phyloP scores from a whole-genome alignment of 2,888 invertebrate genomes.

The Drosophila falleni region DNA sequence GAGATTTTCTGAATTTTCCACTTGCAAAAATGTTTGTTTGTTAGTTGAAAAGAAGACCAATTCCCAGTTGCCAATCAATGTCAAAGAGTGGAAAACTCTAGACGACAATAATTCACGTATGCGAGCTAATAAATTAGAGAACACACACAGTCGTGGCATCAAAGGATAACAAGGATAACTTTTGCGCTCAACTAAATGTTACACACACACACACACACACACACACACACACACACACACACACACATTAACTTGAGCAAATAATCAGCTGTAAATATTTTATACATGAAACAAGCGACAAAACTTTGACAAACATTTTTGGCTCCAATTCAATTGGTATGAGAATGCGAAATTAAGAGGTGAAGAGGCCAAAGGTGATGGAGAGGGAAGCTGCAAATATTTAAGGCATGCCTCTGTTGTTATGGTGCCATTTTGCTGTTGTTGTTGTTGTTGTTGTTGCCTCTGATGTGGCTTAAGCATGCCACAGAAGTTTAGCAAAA shows the following conservation, averaged over 20 bases:
- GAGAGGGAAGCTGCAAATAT: conserved; percentile 24
- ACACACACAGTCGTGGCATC: conserved; percentile 59
- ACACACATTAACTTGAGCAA: conserved; percentile 51
- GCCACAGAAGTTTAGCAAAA: conserved; percentile 44
- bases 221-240: conserved; percentile 18
- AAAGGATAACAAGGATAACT: conserved; percentile 81
- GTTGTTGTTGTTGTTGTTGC: conserved; percentile 25
- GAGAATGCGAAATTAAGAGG: background rate
- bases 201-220: conserved; percentile 26
- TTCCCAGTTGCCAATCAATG: conserved; percentile 75
- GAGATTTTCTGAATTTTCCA: conserved; percentile 4
- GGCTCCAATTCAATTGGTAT: conserved; percentile 14
- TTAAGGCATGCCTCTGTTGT: conserved; percentile 47
- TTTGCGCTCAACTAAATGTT: conserved; percentile 53
- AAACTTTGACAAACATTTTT: conserved; percentile 49
- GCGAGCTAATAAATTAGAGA: conserved; percentile 75
- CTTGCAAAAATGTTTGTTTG: background rate
- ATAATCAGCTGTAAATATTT: conserved; percentile 78
- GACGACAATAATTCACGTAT: conserved; percentile 74
- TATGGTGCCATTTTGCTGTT: conserved; percentile 22
- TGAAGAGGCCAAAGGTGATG: background rate
- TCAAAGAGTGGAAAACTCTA: conserved; percentile 55
- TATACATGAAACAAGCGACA: conserved; percentile 58
- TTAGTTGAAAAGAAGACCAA: conserved; percentile 23
- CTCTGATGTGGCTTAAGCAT: conserved; percentile 42